Conservation (phyloP, 2,888 invertebrate genomes). For the Serripes groenlandicus region DNA sequence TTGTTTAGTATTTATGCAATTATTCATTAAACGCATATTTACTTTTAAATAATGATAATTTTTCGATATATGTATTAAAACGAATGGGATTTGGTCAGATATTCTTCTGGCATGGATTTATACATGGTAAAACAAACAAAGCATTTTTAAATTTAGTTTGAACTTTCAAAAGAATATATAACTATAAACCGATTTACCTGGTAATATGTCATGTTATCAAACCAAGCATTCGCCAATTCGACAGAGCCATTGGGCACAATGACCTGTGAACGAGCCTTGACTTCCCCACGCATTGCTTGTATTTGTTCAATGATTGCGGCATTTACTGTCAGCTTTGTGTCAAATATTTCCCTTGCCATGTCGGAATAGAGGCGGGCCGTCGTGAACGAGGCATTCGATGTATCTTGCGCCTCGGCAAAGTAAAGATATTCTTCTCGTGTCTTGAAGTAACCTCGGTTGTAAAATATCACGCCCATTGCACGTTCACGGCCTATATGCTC, state of each 20-base stretch:
- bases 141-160: no score
- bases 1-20: no score
- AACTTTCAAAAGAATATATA: not conserved
- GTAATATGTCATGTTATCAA: conserved; percentile 78
- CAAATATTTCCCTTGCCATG: conserved; percentile 69
- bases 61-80: no score
- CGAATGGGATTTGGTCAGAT: no score
- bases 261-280: conserved; percentile 63
- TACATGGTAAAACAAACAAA: not conserved
- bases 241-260: conserved; percentile 57
- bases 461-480: conserved; percentile 75
- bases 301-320: conserved; percentile 14
- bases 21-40: no score
- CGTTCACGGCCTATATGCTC: conserved; percentile 79
- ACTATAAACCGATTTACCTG: conserved; percentile 25
- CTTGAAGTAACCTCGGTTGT: conserved; percentile 73
- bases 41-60: no score
- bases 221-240: conserved; percentile 71
- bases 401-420: conserved; percentile 74
- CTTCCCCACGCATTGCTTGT: conserved; percentile 65
- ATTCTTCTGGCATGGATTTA: no score
- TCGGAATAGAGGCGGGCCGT: conserved; percentile 74
- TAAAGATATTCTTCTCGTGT: conserved; percentile 72
- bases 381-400: conserved; percentile 73
- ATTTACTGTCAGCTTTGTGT: conserved; percentile 34